These are phyloP conservation scores for Ataeniobius toweri DNA, from an alignment of 2,797 vertebrate species.

Conservation along the genomic window DNA sequence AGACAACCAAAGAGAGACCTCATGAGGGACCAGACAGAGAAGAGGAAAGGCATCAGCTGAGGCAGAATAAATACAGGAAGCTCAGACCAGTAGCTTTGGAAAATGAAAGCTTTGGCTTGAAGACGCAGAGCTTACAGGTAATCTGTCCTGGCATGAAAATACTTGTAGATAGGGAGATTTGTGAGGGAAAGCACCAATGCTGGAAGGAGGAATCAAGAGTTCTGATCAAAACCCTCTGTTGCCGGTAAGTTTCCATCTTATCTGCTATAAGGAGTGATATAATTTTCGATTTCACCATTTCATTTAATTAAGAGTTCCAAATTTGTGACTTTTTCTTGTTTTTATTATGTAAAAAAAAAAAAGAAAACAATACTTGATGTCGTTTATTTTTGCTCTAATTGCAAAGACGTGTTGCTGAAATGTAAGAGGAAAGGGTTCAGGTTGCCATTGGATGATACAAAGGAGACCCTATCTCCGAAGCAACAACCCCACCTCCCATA, in stretches of 20 bases:
- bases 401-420: background rate
- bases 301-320: background rate
- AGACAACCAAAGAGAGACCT: slow-evolving; percentile 56
- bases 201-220: slow-evolving; percentile 19
- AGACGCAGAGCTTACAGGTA: background rate
- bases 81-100: background rate
- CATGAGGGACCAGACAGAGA: slow-evolving; percentile 38
- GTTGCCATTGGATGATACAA: slow-evolving; percentile 46
- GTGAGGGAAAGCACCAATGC: slow-evolving; percentile 13
- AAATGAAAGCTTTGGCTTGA: background rate
- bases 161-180: background rate
- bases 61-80: slow-evolving; percentile 23
- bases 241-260: slow-evolving; percentile 53
- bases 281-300: background rate
- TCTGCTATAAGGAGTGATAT: slow-evolving; percentile 5
- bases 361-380: background rate
- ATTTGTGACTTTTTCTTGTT: background rate
- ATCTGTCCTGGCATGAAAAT: slow-evolving; percentile 28
- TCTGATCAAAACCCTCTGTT: slow-evolving; percentile 34
- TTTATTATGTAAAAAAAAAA: no score
- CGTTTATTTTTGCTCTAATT: background rate
- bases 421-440: slow-evolving; percentile 15
- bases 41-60: slow-evolving; percentile 47
- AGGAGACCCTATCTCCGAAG: slow-evolving; percentile 61
- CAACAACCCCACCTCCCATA: slow-evolving; percentile 39